Percentiles rank a stretch among this genome's conserved stretches.
Conservation (phyloP, 2,888 invertebrate genomes). For the Exocentrus adspersus region DNA sequence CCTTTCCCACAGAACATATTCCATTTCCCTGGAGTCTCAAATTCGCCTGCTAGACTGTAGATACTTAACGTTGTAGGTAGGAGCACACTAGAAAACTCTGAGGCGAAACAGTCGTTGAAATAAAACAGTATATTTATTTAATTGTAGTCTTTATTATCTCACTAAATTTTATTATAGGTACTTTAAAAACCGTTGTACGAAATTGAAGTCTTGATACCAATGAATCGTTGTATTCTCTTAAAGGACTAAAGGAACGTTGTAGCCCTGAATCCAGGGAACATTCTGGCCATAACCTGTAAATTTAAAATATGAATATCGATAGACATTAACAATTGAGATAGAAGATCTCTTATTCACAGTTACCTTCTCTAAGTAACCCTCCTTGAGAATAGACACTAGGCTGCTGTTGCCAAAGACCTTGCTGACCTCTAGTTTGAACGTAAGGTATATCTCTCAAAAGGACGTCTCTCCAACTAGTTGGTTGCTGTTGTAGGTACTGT, state of each 20-base stretch:
- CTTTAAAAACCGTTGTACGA: background rate
- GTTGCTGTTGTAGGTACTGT: background rate
- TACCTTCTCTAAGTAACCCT: slow-evolving; percentile 4
- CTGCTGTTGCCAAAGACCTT: slow-evolving; percentile 17
- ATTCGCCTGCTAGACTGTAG: too few species aligned
- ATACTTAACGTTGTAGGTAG: too few species aligned
- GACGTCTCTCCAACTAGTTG: background rate
- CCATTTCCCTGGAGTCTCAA: too few species aligned
- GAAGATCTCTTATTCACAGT: background rate
- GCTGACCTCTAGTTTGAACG: slow-evolving; percentile 3
- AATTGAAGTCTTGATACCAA: background rate
- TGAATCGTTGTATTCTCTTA: background rate
- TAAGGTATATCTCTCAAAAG: background rate
- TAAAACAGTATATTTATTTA: background rate
- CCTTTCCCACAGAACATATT: too few species aligned
- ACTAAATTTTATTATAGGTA: background rate
- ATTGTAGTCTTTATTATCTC: slow-evolving; percentile 6
- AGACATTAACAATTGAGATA: too few species aligned
- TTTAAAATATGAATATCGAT: too few species aligned
- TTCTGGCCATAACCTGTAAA: slow-evolving; percentile 11
- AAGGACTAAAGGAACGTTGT: slow-evolving; percentile 2
- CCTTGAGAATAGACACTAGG: slow-evolving; percentile 4
- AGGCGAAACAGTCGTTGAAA: too few species aligned
- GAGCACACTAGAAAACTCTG: too few species aligned
- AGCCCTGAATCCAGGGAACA: background rate